phyloP scores from a whole-genome alignment of 2,888 invertebrate genomes.

The Pasiphila rectangulata region DNA sequence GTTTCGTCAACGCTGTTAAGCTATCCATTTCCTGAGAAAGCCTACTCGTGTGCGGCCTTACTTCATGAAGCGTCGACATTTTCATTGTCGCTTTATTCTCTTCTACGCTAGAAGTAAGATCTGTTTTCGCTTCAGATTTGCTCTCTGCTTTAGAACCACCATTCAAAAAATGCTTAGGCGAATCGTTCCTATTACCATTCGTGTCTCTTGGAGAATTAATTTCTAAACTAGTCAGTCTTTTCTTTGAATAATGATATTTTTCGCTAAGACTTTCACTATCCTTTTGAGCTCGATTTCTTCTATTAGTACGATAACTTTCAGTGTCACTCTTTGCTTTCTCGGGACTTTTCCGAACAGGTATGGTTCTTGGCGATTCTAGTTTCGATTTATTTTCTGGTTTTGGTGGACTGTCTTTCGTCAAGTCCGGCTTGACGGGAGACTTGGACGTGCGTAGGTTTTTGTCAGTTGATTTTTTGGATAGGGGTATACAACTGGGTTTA shows the following conservation, averaged over 20 bases:
- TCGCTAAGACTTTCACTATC: constrained; percentile 74
- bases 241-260: constrained; percentile 79
- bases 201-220: constrained; percentile 69
- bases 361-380: constrained; percentile 54
- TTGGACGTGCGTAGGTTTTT: constrained; percentile 54
- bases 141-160: constrained; percentile 48
- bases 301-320: constrained; percentile 67
- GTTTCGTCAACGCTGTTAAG: constrained; percentile 83
- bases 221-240: constrained; percentile 81
- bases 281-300: constrained; percentile 75
- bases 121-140: constrained; percentile 48
- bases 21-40: constrained; percentile 83
- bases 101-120: constrained; percentile 44
- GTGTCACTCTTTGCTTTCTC: constrained; percentile 69
- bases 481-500: constrained; percentile 71
- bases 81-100: constrained; percentile 52
- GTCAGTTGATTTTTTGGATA: constrained; percentile 64
- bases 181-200: constrained; percentile 60
- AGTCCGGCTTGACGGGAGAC: constrained; percentile 66
- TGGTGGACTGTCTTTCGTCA: constrained; percentile 46
- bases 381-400: constrained; percentile 58
- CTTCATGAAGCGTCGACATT: constrained; percentile 74
- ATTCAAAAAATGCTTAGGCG: constrained; percentile 61
- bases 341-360: constrained; percentile 57
- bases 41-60: constrained; percentile 66